phyloP scores from a whole-genome alignment of 2,888 invertebrate species.

The Parelbella ahira region DNA sequence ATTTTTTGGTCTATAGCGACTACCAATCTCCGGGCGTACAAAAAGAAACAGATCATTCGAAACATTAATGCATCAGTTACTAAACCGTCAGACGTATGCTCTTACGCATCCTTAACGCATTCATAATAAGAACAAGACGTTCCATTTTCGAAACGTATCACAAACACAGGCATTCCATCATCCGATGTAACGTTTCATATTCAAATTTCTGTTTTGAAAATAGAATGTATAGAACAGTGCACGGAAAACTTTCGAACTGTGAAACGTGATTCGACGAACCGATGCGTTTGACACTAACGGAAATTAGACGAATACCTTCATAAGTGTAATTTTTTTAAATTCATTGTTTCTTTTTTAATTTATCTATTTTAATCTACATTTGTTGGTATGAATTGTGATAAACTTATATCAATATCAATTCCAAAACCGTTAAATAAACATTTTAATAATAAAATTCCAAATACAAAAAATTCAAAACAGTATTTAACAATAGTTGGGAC shows the following conservation, averaged over 20 bases:
- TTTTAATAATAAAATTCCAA: too few relatives aligned
- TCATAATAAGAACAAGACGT: constrained; percentile 75
- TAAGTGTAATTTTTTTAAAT: too few relatives aligned
- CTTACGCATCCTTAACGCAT: constrained; percentile 75
- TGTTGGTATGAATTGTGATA: too few relatives aligned
- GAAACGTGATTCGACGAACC: constrained; percentile 19
- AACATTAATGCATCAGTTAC: constrained; percentile 79
- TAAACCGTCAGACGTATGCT: constrained; percentile 77
- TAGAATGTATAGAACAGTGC: constrained; percentile 31
- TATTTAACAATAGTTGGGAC: constrained; percentile 7
- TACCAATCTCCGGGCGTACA: constrained; percentile 76
- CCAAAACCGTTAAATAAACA: neutral
- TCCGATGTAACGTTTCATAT: constrained; percentile 52
- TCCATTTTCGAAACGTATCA: constrained; percentile 66
- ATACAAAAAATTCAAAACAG: constrained; percentile 7
- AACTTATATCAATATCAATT: neutral
- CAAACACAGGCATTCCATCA: constrained; percentile 65
- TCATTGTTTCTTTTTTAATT: too few relatives aligned
- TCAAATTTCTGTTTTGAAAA: constrained; percentile 64
- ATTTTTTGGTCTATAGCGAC: constrained; percentile 44
- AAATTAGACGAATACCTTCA: constrained; percentile 24
- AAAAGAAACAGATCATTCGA: constrained; percentile 67
- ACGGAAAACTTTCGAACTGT: constrained; percentile 23
- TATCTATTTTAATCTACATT: too few relatives aligned
- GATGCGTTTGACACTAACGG: constrained; percentile 26